Percentiles rank a stretch among this genome's conserved stretches.
These are phyloP conservation scores for Eufriesea mexicana DNA, from an alignment of 1,140 invertebrate species.

Conservation along the genomic window DNA sequence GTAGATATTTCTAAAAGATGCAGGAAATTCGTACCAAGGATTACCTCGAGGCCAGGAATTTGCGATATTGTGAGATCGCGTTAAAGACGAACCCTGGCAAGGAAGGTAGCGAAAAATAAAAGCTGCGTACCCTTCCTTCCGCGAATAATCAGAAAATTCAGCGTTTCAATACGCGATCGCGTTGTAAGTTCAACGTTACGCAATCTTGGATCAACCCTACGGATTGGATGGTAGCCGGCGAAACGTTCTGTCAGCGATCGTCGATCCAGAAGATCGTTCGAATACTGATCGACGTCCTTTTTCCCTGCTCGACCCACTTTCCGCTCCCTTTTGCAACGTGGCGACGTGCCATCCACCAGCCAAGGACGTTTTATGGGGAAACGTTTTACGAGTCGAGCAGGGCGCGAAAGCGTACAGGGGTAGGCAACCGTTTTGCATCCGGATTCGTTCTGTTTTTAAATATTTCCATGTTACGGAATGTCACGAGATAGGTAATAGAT, in stretches of 20 bases:
- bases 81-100: background rate
- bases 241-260: constrained; percentile 16
- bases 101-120: too few species aligned
- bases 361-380: constrained; percentile 51
- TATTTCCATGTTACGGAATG: too few species aligned
- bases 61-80: background rate
- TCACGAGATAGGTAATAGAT: too few species aligned
- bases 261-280: constrained; percentile 44
- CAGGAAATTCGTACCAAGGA: too few species aligned
- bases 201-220: background rate
- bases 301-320: constrained; percentile 3
- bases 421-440: background rate
- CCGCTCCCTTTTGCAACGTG: constrained; percentile 15
- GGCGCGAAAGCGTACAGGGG: background rate
- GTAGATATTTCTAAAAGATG: too few species aligned
- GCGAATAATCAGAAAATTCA: background rate
- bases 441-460: background rate
- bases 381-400: constrained; percentile 48
- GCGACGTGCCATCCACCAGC: constrained; percentile 45
- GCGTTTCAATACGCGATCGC: constrained; percentile 14
- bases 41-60: background rate
- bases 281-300: constrained; percentile 30
- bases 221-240: background rate
- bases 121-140: background rate
- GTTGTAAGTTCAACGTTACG: constrained; percentile 23